A percentile compares a stretch with the other conserved stretches of the same genome.
Conservation (phyloP, 2,113 vertebrate genomes). For the Vireo altiloquus region DNA sequence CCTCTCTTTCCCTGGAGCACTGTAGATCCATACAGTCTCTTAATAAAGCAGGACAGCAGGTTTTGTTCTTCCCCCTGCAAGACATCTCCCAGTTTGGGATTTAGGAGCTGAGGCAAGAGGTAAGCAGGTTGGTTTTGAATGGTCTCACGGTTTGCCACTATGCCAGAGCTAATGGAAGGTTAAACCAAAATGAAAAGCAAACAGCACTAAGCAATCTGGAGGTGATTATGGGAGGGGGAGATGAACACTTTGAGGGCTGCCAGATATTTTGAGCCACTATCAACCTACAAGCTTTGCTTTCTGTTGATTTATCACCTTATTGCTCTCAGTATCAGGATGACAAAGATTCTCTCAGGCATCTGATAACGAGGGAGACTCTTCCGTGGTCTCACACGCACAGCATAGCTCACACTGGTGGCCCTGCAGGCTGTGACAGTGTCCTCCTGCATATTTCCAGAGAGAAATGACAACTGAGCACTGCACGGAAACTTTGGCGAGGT, state of each 20-base stretch:
- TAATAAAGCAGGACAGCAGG: background rate
- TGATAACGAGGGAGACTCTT: background rate
- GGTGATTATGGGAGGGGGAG: background rate
- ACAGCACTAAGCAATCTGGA: background rate
- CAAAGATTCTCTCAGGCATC: background rate
- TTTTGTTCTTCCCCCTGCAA: background rate
- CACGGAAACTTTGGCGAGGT: background rate
- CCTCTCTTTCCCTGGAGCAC: background rate
- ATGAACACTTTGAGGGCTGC: background rate
- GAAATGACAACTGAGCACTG: background rate
- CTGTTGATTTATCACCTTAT: background rate
- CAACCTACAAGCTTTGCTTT: background rate
- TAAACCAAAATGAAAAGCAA: background rate
- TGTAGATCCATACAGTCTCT: background rate
- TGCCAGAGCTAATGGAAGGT: background rate
- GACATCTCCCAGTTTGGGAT: background rate
- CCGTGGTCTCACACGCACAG: accelerated
- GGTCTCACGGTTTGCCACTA: background rate
- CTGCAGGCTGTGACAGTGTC: background rate
- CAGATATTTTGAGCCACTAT: background rate
- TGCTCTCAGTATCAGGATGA: background rate
- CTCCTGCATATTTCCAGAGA: background rate
- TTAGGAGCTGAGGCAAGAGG: background rate
- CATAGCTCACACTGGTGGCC: background rate
- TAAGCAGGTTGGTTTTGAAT: background rate